Conservation (phyloP, 2,797 vertebrate species). For the Petrocephalus schoutedeni region DNA sequence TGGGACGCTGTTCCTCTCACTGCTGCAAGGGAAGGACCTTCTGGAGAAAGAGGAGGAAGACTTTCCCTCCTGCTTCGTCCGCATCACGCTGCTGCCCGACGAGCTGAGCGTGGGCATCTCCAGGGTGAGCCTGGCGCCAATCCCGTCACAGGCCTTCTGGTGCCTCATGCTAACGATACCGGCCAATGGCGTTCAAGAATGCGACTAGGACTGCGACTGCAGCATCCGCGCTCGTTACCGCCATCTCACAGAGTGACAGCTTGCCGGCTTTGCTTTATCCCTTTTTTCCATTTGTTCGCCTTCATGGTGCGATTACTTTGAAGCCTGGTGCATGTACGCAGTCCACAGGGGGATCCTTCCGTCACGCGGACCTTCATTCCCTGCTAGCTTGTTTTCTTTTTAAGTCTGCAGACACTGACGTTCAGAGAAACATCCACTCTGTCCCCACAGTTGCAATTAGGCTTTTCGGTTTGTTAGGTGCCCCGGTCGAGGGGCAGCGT, state of each 20-base stretch:
- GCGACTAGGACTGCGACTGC: not conserved
- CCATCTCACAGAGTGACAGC: not conserved
- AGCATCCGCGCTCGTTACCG: not conserved
- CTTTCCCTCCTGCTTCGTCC: constrained; percentile 89
- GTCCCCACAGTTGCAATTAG: not conserved
- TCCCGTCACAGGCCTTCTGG: not conserved
- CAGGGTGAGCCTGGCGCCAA: constrained; percentile 62
- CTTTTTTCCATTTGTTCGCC: not conserved
- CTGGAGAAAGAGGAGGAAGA: constrained; percentile 85
- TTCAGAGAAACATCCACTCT: not conserved
- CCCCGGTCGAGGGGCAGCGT: not conserved
- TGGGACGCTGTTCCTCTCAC: constrained; percentile 67
- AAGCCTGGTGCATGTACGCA: not conserved
- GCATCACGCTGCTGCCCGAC: constrained; percentile 79
- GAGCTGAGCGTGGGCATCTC: constrained; percentile 86
- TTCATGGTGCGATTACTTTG: not conserved
- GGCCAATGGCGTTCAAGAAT: not conserved
- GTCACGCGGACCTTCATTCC: not conserved
- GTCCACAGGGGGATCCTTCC: not conserved
- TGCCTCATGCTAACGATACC: not conserved
- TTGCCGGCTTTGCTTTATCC: not conserved
- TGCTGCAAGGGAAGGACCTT: constrained; percentile 95
- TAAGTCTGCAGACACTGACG: not conserved
- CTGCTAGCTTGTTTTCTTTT: not conserved
- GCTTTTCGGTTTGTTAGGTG: not conserved